Evolutionary conservation across 1,140 invertebrate species (phyloP), one percentile per base, ranked within the genome.

Genomic region (Catajapyx aquilonaris): DNA sequence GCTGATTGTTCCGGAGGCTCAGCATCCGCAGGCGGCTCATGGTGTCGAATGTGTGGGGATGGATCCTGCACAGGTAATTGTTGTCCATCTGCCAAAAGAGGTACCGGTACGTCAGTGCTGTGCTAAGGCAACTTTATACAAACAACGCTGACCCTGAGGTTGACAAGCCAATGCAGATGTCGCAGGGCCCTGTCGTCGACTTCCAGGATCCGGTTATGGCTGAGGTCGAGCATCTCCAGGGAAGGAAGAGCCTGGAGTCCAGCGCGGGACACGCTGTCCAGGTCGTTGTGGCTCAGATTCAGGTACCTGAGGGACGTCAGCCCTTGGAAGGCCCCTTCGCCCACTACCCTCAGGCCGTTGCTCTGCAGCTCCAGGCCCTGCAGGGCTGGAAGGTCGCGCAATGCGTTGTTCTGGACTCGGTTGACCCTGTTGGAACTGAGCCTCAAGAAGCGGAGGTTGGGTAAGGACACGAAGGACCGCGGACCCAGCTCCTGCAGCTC

Each of bases 21-120:
- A 88, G 61, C 4, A 85, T 72, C 39, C 81, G 68, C 4, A 88
- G 53, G 40, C 79, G 63, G 2, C 76, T 72, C 79, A 85, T 85
- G 31, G 68, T 69, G 44, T 77, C 70, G 54, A 87, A 87, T 1
- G 80, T 73, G 7, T 64, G 69, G 39, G 64, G 73, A 54, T 61
- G 49, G 13, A 64, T 50, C 5, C 46, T 49, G 37, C 57, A 62
- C 16, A 63, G 46, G 38, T 52, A 47, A 38, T 63, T 62, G 46
- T 58, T 46, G 41, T 60, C 55, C 47, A 65, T 46, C 59, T 62
- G 44, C 4, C 47, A 40, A 69, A 64, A 38, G 79, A 68, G 3
- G 64, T 56, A 48, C 75, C 7, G 23, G 7, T 28, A 28, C 23
- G 7, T 9, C 13, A 28, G 7, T 9, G 13, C 23, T 13, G 7